Evolutionary conservation across 2,797 vertebrate genomes (phyloP), one percentile per base, ranked within the genome.

Genomic region (Coluber constrictor): DNA sequence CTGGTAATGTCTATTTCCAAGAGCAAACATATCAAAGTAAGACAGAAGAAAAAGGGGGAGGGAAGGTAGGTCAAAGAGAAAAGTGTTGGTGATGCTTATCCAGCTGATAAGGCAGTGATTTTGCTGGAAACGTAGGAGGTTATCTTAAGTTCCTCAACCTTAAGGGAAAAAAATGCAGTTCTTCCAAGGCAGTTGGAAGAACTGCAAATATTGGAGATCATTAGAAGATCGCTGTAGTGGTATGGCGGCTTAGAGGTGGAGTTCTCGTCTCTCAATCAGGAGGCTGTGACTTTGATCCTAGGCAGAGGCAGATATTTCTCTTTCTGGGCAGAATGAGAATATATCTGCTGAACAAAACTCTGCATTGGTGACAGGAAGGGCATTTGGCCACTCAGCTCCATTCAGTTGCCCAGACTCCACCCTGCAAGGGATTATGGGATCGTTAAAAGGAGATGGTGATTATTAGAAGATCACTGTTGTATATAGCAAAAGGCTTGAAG

Each of bases 1-100:
- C 63, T 86, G 27, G 37, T 90, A 63, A 92, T 87, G 88, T 88
- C 88, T 87, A 88, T 86, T 88, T 90, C 93, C 86, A 11, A 59
- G 92, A 79, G 27, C 23, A 90, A 79, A 93, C 9, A 4, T 90
- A 59, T 66, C 66, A 86, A 23, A 61, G 54, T 55, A 43, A 10
- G 89, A 32, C 51, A 92, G 57, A 91, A 11, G 10, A 91, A 91
- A 56, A 91, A 1, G 61, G 59, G 91, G 51, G 93, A 93, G 5
- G 54, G 87, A 47, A 51, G 92, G 37, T 63, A 16, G 51, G 59
- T 94, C 92, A 92, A 92, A 9, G 37, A 51, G 23, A 89, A 83
- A 54, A 92, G 86, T 20, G 43, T 16, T 57, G 66, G 0, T 4
- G 37, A 66, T 43, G 70, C 70, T 86, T 91, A 66, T 59, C 43